Conservation (phyloP, 2,888 invertebrate species). For the Eurois occulta region DNA sequence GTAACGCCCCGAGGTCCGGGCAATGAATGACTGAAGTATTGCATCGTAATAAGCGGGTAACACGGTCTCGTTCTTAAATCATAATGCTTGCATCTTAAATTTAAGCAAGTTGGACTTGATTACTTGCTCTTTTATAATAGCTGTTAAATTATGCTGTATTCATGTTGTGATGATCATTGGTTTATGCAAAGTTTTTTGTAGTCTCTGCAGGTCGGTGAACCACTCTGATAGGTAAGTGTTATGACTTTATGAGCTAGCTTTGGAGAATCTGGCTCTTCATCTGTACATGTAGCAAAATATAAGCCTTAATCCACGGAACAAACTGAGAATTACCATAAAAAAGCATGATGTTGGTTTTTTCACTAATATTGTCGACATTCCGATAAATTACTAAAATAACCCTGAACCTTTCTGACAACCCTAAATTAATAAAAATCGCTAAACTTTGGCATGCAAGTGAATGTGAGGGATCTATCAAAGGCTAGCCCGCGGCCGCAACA, state of each 20-base stretch:
- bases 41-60: constrained; percentile 50
- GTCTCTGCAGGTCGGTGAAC: background rate
- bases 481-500: background rate
- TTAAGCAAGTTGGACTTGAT: constrained; percentile 35
- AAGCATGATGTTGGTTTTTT: background rate
- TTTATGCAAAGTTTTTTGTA: background rate
- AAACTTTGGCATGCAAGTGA: background rate
- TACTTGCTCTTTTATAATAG: constrained; percentile 6
- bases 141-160: constrained; percentile 7
- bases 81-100: constrained; percentile 31
- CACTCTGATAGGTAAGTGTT: background rate
- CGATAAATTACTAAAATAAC: background rate
- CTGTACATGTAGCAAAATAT: background rate
- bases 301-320: background rate
- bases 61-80: constrained; percentile 24
- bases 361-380: background rate
- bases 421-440: constrained; percentile 15
- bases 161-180: background rate
- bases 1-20: constrained; percentile 32
- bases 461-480: background rate
- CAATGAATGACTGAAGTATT: constrained; percentile 19
- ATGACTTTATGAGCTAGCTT: background rate
- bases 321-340: background rate
- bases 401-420: background rate
- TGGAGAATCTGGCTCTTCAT: background rate